Evolutionary conservation across 2,797 vertebrate species (phyloP), one percentile per base, ranked within the genome.

Genomic region (Microhierax caerulescens): DNA sequence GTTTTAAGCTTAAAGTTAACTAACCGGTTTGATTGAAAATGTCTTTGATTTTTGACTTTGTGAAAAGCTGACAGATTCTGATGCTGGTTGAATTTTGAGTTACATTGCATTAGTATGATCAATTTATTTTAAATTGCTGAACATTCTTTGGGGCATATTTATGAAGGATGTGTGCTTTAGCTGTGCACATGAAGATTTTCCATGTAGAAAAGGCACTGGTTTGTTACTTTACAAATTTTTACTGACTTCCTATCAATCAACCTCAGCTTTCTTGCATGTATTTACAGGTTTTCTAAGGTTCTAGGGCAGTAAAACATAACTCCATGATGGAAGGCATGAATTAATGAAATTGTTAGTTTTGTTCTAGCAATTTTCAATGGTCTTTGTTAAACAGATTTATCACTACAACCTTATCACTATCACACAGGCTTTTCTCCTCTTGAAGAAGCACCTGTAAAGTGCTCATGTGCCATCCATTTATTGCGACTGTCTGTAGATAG

Each of bases 11-110:
- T 70, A 69, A 69, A 61, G n/a, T n/a, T 60, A 57, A 80, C 65
- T 39, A 90, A 67, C 20, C n/a, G 45, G 20, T 77, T 82, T 60
- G n/a, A 60, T 21, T 72, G 10, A 75, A 67, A 78, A 53, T 83
- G 59, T 70, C 21, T 70, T 78, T 96, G 67, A 90, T 85, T 87
- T 95, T 48, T 89, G 87, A 72, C 15, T 96, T 70, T 53, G 18
- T 43, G 69, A 92, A 92, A 20, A 90, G 34, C 77, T 96, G 77
- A 21, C 70, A 65, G 63, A 80, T 91, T 30, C 64, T 90, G 69
- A 56, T 70, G 23, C 5, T 95, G 80, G 30, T 3, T 87, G 65
- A 48, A 68, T 39, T 88, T 88, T 57, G 69, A 72, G 79, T 80
- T 95, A 87, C 51, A 32, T 39, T 84, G 14, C 61, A 43, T 48